phyloP scores from a whole-genome alignment of 2,113 vertebrate genomes.

The Oreochromis aureus region DNA sequence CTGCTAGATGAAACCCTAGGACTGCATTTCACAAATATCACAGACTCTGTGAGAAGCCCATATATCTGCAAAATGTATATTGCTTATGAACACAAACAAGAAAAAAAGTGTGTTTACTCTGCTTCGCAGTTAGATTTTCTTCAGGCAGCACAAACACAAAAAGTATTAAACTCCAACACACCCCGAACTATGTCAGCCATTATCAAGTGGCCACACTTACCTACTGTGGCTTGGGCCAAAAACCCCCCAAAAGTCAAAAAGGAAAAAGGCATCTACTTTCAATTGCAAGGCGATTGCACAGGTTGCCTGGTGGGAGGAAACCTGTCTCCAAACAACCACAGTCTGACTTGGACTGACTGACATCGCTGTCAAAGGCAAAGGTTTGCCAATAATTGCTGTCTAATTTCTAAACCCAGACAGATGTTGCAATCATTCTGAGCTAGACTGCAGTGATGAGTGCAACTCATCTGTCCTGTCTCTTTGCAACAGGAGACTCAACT shows the following conservation, averaged over 20 bases:
- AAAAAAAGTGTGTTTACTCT: neutral
- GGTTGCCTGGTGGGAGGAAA: neutral
- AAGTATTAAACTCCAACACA: neutral
- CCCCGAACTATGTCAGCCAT: neutral
- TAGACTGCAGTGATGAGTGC: neutral
- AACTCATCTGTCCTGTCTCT: neutral
- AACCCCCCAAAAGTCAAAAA: neutral
- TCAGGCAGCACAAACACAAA: neutral
- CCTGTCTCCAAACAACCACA: neutral
- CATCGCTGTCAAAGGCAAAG: neutral
- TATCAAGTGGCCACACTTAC: neutral
- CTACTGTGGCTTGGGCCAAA: neutral
- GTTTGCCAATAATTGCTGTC: neutral
- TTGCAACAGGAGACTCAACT: neutral
- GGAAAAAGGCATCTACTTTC: neutral
- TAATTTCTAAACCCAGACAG: neutral
- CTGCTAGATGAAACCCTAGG: constrained; percentile 5
- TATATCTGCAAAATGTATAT: neutral
- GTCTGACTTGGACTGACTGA: neutral
- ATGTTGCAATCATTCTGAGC: accelerated
- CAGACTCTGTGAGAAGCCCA: neutral
- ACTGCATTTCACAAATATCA: neutral
- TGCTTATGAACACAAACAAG: neutral
- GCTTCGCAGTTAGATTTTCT: neutral
- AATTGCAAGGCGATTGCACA: neutral